Base-by-base conservation (phyloP, 2,888 invertebrate genomes). In the Craniophora ligustri region DNA sequence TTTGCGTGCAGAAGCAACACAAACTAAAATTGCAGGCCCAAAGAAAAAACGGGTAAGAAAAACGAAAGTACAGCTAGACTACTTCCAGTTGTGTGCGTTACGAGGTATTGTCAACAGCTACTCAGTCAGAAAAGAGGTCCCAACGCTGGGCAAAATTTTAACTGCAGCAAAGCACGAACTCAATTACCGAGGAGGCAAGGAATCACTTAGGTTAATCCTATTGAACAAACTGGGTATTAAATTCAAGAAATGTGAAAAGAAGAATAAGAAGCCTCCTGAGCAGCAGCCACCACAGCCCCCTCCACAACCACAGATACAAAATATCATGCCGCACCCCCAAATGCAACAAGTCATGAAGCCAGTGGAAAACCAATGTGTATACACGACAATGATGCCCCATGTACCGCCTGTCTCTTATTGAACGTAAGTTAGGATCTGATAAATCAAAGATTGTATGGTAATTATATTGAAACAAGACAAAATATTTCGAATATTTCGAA, bases 181-280 rank as follows among this genome's bases (percentile, higher is more conserved):
- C 0, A 91, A 92, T 51, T 93, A 91, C 51, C 75, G 85, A 5
- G 92, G 92, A 0, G 92, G 92, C 0, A 92, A 92, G 44, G 92
- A 92, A 63, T 92, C 92, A 13, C 61, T 93, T 16, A 76, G 92
- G 64, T 76, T 92, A 78, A 93, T 93, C 75, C 72, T 93, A 39
- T 75, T 91, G 46, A 92, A 93, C 72, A 92, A 92, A 67, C 72
- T 92, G 10, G 92, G 92, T 48, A 92, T 92, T 67, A 92, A 92
- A 68, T 92, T 92, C 75, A 92, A 92, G 71, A 92, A 92, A 67
- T 91, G 92, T 23, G 92, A 92, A 67, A 92, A 92, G 67, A 92
- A 92, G 66, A 91, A 87, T 72, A 91, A 91, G 45, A 89, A 89
- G 59, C 89, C 88, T 0, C 88, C 86, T 0, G 90, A 91, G 16